Percentiles rank a stretch among this genome's conserved stretches.
Evolutionary conservation across 1,140 invertebrate genomes (phyloP).

Genomic region (Scaptomyza graminum): DNA sequence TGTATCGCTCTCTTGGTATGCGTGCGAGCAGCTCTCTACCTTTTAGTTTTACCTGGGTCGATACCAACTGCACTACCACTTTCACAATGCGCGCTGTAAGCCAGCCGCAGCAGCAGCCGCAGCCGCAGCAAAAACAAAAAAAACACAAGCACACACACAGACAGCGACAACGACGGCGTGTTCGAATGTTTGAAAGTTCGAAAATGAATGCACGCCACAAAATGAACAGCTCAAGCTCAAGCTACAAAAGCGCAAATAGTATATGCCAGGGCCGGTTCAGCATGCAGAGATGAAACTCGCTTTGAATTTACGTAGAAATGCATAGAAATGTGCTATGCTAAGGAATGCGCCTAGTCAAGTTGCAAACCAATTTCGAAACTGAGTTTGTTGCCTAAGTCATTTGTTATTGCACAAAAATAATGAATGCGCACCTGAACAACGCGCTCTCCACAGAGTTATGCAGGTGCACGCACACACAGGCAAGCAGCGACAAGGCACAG

Average conservation of each 20-base stretch:
- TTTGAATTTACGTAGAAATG: neutral
- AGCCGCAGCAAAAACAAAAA: slow-evolving; percentile 49
- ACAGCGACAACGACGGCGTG: slow-evolving; percentile 42
- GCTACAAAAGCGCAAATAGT: slow-evolving; percentile 48
- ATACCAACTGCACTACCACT: slow-evolving; percentile 70
- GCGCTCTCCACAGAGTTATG: slow-evolving; percentile 49
- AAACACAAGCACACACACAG: slow-evolving; percentile 9
- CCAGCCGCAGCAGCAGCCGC: slow-evolving; percentile 40
- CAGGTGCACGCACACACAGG: slow-evolving; percentile 69
- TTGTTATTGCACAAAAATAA: slow-evolving; percentile 32
- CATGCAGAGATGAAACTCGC: too few relatives aligned
- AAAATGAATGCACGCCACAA: slow-evolving; percentile 71
- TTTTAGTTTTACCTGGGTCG: slow-evolving; percentile 56
- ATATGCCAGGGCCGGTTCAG: slow-evolving; percentile 59
- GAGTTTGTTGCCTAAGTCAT: slow-evolving; percentile 75
- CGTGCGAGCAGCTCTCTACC: slow-evolving; percentile 32
- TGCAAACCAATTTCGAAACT: slow-evolving; percentile 16
- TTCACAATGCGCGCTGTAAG: slow-evolving; percentile 53
- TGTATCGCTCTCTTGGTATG: slow-evolving; percentile 28
- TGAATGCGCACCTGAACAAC: slow-evolving; percentile 44
- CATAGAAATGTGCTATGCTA: neutral
- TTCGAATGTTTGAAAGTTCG: slow-evolving; percentile 70
- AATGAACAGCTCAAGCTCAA: slow-evolving; percentile 62
- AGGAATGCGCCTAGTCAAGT: slow-evolving; percentile 34
- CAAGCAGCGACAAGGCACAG: slow-evolving; percentile 19